Base-by-base conservation (phyloP, 2,888 invertebrate species). In the Drosophila mimica region DNA sequence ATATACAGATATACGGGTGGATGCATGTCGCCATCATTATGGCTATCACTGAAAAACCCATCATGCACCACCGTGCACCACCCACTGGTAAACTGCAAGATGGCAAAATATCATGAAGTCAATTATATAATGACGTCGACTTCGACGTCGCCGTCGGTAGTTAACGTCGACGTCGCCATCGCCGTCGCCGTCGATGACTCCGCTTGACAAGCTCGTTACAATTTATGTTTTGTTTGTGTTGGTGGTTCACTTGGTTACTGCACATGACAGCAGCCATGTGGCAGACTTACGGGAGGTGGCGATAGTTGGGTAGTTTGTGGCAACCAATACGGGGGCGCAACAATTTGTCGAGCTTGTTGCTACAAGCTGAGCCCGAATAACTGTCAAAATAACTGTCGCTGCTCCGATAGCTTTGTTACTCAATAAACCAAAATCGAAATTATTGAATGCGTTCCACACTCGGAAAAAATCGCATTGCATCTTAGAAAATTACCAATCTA, bases 161-260 rank as follows among this genome's bases (percentile, higher is more conserved):
- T 66, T 66, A 66, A 67, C 60, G 63, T 65, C 49, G 25, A 25
- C 25, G 25, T 25, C 3, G 61, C 38, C 43, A 30, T 15, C 57
- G 61, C 38, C 43, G 40, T 15, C 57, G 20, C 20, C 38, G 15
- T 72, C 68, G 58, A 54, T 66, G 62, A 52, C 48, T 70, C 56
- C 70, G 60, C 63, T 75, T 74, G 85, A 83, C 85, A 85, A 74
- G 85, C 83, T 85, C 79, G 85, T 83, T 83, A 82, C 73, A 85
- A 83, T 83, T 85, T 85, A 81, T 85, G 80, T 46, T 83, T 75
- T 85, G 83, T 85, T 85, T 85, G 78, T 59, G 69, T 78, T 70
- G 63, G 60, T 43, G 76, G 38, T 65, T 69, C 64, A 56, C 60
- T 54, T 49, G 66, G 46, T 53, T 49, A 36, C 43, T 54, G 60